phyloP scores from a whole-genome alignment of 2,113 vertebrate species.

The Bubo bubo region DNA sequence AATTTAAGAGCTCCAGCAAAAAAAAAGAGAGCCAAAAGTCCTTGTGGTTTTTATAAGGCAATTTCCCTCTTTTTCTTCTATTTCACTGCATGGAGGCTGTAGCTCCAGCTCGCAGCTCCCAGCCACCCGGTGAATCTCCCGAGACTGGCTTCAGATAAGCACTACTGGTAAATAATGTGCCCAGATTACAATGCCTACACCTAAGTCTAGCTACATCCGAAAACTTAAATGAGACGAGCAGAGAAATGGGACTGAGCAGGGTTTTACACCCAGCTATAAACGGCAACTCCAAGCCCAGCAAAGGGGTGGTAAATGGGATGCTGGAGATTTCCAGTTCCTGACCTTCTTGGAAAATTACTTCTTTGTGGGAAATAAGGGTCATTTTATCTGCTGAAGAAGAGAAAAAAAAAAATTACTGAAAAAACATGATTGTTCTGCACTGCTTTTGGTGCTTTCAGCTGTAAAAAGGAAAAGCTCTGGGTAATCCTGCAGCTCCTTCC shows the following conservation, averaged over 20 bases:
- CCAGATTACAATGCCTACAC: fast-evolving
- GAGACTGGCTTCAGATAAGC: background rate
- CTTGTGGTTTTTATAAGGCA: slow-evolving; percentile 56
- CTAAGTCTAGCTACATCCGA: background rate
- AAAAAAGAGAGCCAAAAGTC: background rate
- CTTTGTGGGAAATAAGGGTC: background rate
- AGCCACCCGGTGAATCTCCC: background rate
- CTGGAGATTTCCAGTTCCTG: background rate
- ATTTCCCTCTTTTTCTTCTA: background rate
- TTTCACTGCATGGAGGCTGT: background rate
- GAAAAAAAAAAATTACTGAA: background rate
- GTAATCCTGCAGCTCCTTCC: background rate
- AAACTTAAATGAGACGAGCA: fast-evolving
- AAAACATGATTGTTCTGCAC: background rate
- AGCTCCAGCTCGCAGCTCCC: background rate
- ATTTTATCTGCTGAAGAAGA: background rate
- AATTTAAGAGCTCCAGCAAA: slow-evolving; percentile 13
- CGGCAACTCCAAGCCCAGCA: fast-evolving
- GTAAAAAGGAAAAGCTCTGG: background rate
- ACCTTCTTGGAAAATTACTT: background rate
- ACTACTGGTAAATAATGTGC: background rate
- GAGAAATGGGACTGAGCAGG: background rate
- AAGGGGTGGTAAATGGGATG: fast-evolving
- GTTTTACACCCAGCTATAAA: background rate
- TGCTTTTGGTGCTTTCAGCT: background rate